A percentile compares a stretch with the other conserved stretches of the same genome.
These are phyloP conservation scores for Hylaeus volcanicus DNA, from an alignment of 1,140 invertebrate species.

Conservation along the genomic window DNA sequence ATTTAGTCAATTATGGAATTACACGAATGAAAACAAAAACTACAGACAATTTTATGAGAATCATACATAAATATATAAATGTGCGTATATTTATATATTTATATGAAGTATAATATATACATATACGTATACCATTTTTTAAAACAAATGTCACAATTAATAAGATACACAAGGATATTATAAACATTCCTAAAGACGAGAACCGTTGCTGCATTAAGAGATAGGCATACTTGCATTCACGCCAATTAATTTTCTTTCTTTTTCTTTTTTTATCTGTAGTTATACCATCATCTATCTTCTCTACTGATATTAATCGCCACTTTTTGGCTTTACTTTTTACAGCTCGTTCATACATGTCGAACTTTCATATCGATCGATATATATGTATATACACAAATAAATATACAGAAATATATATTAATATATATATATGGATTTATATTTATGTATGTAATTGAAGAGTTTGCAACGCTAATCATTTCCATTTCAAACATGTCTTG, in stretches of 20 bases:
- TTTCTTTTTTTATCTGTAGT: conserved; percentile 17
- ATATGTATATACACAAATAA: conserved; percentile 37
- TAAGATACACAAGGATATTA: conserved; percentile 40
- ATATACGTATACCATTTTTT: conserved; percentile 64
- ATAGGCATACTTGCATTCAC: conserved; percentile 21
- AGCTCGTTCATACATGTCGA: conserved; percentile 19
- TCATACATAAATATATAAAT: conserved; percentile 55
- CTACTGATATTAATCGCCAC: conserved; percentile 37
- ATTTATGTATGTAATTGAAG: conserved; percentile 24
- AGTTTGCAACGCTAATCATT: conserved; percentile 1
- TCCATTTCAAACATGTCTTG: no score
- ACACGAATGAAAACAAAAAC: conserved; percentile 51
- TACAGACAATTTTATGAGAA: conserved; percentile 64
- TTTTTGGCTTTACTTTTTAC: conserved; percentile 44
- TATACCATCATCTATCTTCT: conserved; percentile 34
- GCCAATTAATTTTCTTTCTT: conserved; percentile 9
- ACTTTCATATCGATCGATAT: conserved; percentile 34
- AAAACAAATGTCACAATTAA: conserved; percentile 49
- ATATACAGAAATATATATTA: conserved; percentile 19
- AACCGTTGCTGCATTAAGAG: conserved; percentile 24
- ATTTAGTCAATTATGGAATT: conserved; percentile 75
- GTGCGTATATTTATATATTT: conserved; percentile 46
- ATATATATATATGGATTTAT: conserved; percentile 30
- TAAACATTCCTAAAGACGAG: conserved; percentile 45
- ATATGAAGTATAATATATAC: conserved; percentile 22